phyloP scores from a whole-genome alignment of 2,888 invertebrate genomes.

The Conomelus anceps region DNA sequence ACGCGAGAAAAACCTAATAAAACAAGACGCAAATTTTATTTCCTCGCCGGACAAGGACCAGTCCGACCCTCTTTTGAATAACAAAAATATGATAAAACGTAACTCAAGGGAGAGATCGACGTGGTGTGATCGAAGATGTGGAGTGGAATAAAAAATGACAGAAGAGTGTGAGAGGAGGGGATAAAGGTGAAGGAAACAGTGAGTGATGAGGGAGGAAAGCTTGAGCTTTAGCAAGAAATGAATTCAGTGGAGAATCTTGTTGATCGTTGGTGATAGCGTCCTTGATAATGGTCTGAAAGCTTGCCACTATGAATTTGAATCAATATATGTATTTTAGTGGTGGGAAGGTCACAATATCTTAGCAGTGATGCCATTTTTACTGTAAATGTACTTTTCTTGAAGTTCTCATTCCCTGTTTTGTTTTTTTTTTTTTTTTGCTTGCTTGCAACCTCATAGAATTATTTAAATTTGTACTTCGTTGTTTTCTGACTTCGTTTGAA shows the following conservation, averaged over 20 bases:
- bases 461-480: too few relatives aligned
- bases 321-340: neutral
- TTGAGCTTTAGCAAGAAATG: too few relatives aligned
- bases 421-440: too few relatives aligned
- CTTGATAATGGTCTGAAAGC: too few relatives aligned
- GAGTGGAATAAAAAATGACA: neutral
- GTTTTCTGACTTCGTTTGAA: too few relatives aligned
- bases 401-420: too few relatives aligned
- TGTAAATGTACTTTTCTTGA: too few relatives aligned
- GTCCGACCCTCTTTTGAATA: slow-evolving; percentile 14
- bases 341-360: neutral
- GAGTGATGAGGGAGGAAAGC: neutral
- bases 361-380: too few relatives aligned
- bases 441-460: too few relatives aligned
- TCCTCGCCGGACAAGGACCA: slow-evolving; percentile 5
- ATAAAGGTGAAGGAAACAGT: neutral
- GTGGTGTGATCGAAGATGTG: slow-evolving; percentile 1
- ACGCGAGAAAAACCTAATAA: slow-evolving; percentile 21
- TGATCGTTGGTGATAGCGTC: neutral
- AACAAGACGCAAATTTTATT: slow-evolving; percentile 21
- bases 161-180: neutral
- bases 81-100: slow-evolving; percentile 18
- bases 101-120: neutral
- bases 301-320: neutral
- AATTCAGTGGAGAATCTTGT: neutral